phyloP scores from a whole-genome alignment of 23 tunicate genomes.

The Aplidium turbinatum region DNA sequence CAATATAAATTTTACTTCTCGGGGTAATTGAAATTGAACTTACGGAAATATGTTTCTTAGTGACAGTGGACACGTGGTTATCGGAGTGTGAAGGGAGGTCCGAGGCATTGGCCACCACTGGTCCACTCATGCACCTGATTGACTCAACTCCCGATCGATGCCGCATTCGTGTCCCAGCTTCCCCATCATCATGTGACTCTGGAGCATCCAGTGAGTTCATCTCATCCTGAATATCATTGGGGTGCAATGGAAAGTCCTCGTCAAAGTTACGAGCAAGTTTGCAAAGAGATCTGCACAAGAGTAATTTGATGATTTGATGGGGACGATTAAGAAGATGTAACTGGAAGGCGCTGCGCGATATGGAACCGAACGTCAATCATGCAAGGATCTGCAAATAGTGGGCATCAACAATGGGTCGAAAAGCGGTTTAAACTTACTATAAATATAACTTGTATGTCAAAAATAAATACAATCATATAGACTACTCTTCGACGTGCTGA shows the following conservation, averaged over 20 bases:
- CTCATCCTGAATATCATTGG: slow-evolving; percentile 39
- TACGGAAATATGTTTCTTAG: slow-evolving; percentile 53
- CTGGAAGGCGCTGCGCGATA: neutral
- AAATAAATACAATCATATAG: no score
- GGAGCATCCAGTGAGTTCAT: neutral
- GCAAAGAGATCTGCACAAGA: slow-evolving; percentile 38
- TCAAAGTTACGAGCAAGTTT: slow-evolving; percentile 28
- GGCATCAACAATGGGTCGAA: no score
- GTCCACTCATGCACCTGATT: slow-evolving; percentile 26
- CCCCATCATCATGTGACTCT: neutral
- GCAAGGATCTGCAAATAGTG: no score
- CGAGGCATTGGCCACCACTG: slow-evolving; percentile 50
- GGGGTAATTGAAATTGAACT: no score
- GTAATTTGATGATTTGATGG: neutral
- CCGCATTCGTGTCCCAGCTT: slow-evolving; percentile 23
- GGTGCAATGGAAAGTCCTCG: slow-evolving; percentile 34
- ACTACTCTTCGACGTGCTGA: no score
- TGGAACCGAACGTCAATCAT: neutral
- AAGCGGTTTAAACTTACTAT: no score
- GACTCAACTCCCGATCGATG: slow-evolving; percentile 51
- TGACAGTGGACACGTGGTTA: slow-evolving; percentile 53
- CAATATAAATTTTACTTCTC: no score
- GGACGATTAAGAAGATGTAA: neutral
- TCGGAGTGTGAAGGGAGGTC: slow-evolving; percentile 79
- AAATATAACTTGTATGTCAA: no score